These are phyloP conservation scores for Ptychadena robeensis DNA, from an alignment of 2,797 vertebrate species.

Conservation along the genomic window DNA sequence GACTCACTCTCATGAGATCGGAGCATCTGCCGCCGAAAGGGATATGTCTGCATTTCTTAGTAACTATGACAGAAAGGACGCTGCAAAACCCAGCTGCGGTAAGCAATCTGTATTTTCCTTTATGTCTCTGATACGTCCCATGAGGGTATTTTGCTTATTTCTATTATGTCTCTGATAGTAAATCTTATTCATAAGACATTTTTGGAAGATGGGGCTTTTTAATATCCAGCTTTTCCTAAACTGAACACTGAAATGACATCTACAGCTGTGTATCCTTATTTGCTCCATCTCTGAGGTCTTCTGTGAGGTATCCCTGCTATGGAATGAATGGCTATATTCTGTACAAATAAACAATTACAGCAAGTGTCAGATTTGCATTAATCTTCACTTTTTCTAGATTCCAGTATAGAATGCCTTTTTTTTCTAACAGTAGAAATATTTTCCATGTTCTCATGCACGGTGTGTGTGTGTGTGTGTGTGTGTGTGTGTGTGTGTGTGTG, in stretches of 20 bases:
- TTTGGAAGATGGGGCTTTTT: not conserved
- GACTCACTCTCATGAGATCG: slow-evolving; percentile 70
- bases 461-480: too few relatives aligned
- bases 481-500: too few relatives aligned
- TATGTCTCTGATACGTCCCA: not conserved
- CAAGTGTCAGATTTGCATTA: not conserved
- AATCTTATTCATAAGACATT: not conserved
- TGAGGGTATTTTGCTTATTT: too few relatives aligned
- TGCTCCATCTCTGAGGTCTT: not conserved
- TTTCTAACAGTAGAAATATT: too few relatives aligned
- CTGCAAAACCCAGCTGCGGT: slow-evolving; percentile 76
- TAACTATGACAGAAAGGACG: slow-evolving; percentile 74
- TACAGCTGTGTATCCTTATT: slow-evolving; percentile 25
- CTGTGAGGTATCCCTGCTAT: too few relatives aligned
- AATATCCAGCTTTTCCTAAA: not conserved
- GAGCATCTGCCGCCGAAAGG: slow-evolving; percentile 71
- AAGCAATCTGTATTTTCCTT: slow-evolving; percentile 64
- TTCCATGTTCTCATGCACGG: too few relatives aligned
- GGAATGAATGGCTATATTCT: too few relatives aligned
- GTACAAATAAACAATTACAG: not conserved
- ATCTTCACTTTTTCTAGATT: not conserved
- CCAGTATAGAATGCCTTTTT: not conserved
- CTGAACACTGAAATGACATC: not conserved
- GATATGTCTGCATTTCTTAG: slow-evolving; percentile 77
- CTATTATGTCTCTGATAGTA: not conserved